Conservation (phyloP, 2,797 vertebrate species). For the Lophotriccus pileatus region DNA sequence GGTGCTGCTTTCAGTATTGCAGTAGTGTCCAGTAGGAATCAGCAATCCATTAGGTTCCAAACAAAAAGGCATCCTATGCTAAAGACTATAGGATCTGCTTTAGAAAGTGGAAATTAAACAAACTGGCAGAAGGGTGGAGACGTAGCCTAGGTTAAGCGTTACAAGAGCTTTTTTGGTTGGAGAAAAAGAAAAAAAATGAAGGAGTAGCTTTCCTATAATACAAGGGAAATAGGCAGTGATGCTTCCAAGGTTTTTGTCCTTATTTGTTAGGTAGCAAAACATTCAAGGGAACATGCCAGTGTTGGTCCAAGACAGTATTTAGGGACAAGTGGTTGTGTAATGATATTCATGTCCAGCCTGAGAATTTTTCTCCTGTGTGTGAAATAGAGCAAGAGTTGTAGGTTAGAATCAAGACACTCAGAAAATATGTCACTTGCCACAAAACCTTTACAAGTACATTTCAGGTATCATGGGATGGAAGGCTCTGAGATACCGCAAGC, state of each 20-base stretch:
- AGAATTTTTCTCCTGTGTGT: not conserved
- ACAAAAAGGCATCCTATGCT: not conserved
- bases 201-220: not conserved
- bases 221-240: not conserved
- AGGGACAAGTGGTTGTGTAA: not conserved
- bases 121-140: not conserved
- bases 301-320: not conserved
- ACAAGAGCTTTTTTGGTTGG: not conserved
- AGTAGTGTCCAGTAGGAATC: not conserved
- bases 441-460: not conserved
- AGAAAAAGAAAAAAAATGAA: not conserved
- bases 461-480: not conserved
- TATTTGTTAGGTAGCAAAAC: not conserved
- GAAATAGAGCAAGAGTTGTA: not conserved
- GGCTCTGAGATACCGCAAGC: not conserved
- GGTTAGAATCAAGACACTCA: not conserved
- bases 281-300: not conserved
- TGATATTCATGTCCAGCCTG: not conserved
- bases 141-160: not conserved
- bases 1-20: not conserved
- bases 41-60: not conserved
- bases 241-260: not conserved
- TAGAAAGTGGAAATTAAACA: not conserved
- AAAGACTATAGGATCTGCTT: not conserved
- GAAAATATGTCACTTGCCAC: not conserved